Conservation (phyloP, 2,113 vertebrate genomes). For the Podarcis cretensis region DNA sequence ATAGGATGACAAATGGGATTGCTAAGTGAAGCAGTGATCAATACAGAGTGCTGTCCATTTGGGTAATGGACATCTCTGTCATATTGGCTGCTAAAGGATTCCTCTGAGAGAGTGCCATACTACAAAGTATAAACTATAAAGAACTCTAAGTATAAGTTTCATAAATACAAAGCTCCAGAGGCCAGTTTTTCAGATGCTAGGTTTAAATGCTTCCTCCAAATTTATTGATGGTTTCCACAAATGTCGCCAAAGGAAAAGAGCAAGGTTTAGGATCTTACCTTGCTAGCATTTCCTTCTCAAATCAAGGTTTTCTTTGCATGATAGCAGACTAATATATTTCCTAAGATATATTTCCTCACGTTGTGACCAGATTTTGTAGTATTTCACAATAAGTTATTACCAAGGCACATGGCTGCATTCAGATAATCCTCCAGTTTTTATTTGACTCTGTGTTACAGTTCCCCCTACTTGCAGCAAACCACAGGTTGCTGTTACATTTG, state of each 20-base stretch:
- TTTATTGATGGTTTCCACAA: constrained; percentile 60
- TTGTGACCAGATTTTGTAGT: not conserved
- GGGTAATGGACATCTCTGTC: constrained; percentile 90
- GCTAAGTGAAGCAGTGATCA: constrained; percentile 85
- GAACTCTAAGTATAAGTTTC: constrained; percentile 58
- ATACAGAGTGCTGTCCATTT: constrained; percentile 93
- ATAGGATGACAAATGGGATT: constrained; percentile 84
- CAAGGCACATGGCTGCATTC: not conserved
- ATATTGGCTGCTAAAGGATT: constrained; percentile 82
- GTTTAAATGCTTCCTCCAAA: constrained; percentile 42
- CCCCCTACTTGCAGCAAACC: not conserved
- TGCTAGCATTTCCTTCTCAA: not conserved
- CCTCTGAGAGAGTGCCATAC: constrained; percentile 82
- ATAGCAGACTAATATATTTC: not conserved
- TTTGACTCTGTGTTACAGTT: not conserved
- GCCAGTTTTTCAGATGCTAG: constrained; percentile 51
- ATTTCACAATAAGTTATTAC: not conserved
- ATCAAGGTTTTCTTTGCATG: not conserved
- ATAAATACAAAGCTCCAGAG: constrained; percentile 63
- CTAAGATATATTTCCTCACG: not conserved
- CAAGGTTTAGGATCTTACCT: not conserved
- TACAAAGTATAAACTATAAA: constrained; percentile 72
- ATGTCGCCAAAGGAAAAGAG: constrained; percentile 42
- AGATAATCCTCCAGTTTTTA: not conserved
- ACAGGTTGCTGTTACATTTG: not conserved